Percentiles rank a stretch among this genome's conserved stretches.
Conservation (phyloP, 2,797 vertebrate species). For the Avahi laniger region DNA sequence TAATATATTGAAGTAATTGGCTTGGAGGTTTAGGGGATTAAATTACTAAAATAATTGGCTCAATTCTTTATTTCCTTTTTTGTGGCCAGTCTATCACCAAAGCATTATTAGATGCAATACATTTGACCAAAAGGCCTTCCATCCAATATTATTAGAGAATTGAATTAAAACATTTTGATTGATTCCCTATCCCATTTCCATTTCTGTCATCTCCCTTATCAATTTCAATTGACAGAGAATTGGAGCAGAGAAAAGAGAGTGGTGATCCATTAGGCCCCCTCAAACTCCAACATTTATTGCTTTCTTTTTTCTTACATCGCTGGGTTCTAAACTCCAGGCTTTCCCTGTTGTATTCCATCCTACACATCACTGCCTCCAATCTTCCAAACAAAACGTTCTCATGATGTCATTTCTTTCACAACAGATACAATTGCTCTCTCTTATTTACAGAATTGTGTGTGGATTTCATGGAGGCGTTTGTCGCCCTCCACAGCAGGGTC, state of each 20-base stretch:
- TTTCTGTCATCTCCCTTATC: background rate
- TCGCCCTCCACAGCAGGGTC: background rate
- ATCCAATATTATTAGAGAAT: background rate
- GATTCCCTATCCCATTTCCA: background rate
- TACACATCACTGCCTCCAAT: background rate
- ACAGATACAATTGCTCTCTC: background rate
- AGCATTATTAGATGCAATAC: background rate
- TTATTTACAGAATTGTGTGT: background rate
- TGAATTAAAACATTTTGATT: background rate
- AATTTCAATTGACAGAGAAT: background rate
- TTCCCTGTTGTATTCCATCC: background rate
- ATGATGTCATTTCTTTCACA: background rate
- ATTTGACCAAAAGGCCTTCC: background rate
- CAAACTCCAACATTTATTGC: background rate
- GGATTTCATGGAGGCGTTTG: background rate
- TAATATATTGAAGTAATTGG: constrained; percentile 38
- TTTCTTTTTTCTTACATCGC: background rate
- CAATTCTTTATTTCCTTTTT: background rate
- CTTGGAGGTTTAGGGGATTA: background rate
- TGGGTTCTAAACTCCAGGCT: background rate
- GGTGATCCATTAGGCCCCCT: background rate
- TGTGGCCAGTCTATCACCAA: background rate
- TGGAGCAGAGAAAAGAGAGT: background rate
- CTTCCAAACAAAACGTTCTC: background rate
- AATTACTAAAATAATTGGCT: background rate